Evolutionary conservation across 2,797 vertebrate species (phyloP).

Genomic region (Gymnoscopelus microlampas): DNA sequence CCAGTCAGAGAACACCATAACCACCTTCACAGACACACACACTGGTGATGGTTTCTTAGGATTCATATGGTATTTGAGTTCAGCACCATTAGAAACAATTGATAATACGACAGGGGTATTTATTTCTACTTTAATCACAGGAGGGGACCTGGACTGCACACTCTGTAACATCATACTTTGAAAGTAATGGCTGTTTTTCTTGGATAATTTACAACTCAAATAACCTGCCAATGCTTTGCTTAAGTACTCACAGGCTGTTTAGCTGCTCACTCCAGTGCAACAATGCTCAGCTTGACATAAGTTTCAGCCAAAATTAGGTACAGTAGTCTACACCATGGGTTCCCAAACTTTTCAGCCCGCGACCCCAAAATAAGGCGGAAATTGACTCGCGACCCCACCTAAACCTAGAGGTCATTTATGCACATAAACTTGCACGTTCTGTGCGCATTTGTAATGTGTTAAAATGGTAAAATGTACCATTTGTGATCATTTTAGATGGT

Average conservation of each 20-base stretch:
- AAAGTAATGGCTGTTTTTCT: slow-evolving; percentile 57
- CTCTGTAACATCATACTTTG: slow-evolving; percentile 43
- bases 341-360: too few species aligned
- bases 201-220: slow-evolving; percentile 46
- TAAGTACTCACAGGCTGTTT: slow-evolving; percentile 33
- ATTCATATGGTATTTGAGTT: slow-evolving; percentile 20
- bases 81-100: slow-evolving; percentile 12
- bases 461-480: too few species aligned
- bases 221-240: slow-evolving; percentile 45
- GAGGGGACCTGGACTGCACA: slow-evolving; percentile 54
- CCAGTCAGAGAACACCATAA: too few species aligned
- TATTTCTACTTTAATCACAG: slow-evolving; percentile 8
- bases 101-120: slow-evolving; percentile 8
- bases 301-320: neutral
- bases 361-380: too few species aligned
- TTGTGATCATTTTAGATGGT: too few species aligned
- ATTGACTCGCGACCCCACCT: too few species aligned
- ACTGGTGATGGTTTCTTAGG: too few species aligned
- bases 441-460: too few species aligned
- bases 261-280: neutral
- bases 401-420: too few species aligned
- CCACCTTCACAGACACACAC: too few species aligned
- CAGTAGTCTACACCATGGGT: neutral
- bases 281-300: neutral
- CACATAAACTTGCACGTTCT: too few species aligned